These are phyloP conservation scores for Halictus quadricinctus DNA, from an alignment of 2,888 invertebrate genomes.

Conservation along the genomic window DNA sequence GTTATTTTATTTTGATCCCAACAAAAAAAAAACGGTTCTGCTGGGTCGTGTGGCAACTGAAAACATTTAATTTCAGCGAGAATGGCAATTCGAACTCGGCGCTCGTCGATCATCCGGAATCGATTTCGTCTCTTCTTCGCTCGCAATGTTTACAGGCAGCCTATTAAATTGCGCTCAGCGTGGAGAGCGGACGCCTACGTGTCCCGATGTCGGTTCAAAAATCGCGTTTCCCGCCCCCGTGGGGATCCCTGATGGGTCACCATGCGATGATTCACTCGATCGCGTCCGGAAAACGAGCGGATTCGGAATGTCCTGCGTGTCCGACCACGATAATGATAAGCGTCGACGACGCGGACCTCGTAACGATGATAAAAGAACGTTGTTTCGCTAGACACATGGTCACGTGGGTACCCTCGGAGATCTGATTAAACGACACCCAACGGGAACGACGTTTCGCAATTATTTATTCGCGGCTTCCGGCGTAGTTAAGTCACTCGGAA, in stretches of 20 bases:
- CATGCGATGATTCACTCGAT: slow-evolving; percentile 56
- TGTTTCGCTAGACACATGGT: neutral
- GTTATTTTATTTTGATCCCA: no score
- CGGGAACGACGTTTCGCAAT: neutral
- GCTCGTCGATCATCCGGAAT: slow-evolving; percentile 8
- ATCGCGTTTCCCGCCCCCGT: slow-evolving; percentile 45
- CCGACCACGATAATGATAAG: slow-evolving; percentile 63
- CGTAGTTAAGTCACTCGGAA: neutral
- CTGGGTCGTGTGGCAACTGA: no score
- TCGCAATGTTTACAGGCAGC: slow-evolving; percentile 9
- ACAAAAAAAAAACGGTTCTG: no score
- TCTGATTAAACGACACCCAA: neutral
- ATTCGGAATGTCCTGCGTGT: slow-evolving; percentile 58
- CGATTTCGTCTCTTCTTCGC: slow-evolving; percentile 3
- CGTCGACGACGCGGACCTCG: slow-evolving; percentile 32
- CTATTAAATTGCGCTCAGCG: slow-evolving; percentile 2
- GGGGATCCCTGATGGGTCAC: slow-evolving; percentile 39
- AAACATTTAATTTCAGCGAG: neutral
- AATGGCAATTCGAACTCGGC: neutral
- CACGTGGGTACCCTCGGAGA: slow-evolving; percentile 13
- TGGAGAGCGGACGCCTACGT: slow-evolving; percentile 16
- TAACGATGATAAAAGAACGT: slow-evolving; percentile 41
- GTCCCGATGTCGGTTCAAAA: slow-evolving; percentile 39
- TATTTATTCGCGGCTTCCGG: neutral
- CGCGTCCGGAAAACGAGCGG: slow-evolving; percentile 53